A percentile compares a stretch with the other conserved stretches of the same genome.
phyloP scores from a whole-genome alignment of 2,888 invertebrate genomes.

The Zeuzera pyrina region DNA sequence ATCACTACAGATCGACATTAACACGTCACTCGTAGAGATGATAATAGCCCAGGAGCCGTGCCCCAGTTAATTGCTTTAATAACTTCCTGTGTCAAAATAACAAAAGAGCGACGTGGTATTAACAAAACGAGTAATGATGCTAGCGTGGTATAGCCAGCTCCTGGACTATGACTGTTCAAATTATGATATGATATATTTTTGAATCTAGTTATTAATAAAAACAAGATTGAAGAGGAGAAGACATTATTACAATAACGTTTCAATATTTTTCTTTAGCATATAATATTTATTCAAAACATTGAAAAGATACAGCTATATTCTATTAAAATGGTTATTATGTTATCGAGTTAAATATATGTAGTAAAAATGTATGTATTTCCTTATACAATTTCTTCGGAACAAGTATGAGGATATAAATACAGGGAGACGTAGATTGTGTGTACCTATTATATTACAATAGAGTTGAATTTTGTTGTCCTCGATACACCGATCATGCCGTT shows the following conservation, averaged over 20 bases:
- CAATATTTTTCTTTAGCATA: not conserved
- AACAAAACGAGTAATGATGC: conserved; percentile 56
- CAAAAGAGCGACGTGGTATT: conserved; percentile 65
- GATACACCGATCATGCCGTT: too few species aligned
- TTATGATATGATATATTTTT: conserved; percentile 13
- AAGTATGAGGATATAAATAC: too few species aligned
- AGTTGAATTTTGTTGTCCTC: not conserved
- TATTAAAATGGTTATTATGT: too few species aligned
- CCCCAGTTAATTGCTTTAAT: conserved; percentile 72
- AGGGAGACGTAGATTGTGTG: too few species aligned
- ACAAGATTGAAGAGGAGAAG: too few species aligned
- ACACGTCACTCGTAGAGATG: conserved; percentile 69
- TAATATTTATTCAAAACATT: not conserved
- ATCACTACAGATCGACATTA: conserved; percentile 58
- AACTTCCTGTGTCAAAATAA: conserved; percentile 74
- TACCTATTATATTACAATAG: too few species aligned
- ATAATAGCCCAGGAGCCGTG: conserved; percentile 67
- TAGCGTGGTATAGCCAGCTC: conserved; percentile 35
- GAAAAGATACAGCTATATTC: too few species aligned
- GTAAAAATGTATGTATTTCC: too few species aligned
- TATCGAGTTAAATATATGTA: too few species aligned
- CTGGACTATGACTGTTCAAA: conserved; percentile 38
- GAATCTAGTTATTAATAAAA: not conserved
- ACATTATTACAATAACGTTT: not conserved
- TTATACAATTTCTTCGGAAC: too few species aligned